Conservation (phyloP, 2,888 invertebrate genomes). For the Athrips mouffetella region DNA sequence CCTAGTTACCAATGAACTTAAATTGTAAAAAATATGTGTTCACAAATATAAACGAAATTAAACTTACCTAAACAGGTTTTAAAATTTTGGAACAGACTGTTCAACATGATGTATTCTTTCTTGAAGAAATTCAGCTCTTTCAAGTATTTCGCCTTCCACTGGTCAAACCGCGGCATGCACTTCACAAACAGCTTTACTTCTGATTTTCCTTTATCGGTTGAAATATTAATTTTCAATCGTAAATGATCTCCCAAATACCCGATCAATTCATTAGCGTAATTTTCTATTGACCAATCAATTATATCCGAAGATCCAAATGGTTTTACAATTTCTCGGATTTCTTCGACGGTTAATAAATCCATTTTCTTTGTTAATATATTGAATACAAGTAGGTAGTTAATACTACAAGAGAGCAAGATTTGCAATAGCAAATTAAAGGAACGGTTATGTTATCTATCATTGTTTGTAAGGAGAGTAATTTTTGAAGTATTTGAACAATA, state of each 20-base stretch:
- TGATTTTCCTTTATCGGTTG: conserved; percentile 28
- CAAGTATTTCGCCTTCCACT: conserved; percentile 62
- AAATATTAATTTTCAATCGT: conserved; percentile 41
- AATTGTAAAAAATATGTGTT: not conserved
- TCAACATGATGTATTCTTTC: conserved; percentile 58
- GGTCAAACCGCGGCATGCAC: conserved; percentile 72
- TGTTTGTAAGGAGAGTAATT: too few relatives aligned
- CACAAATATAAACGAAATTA: not conserved
- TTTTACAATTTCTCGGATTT: conserved; percentile 43
- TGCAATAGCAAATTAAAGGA: too few relatives aligned
- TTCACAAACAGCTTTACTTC: conserved; percentile 77
- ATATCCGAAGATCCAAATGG: conserved; percentile 16
- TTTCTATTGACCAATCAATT: conserved; percentile 41
- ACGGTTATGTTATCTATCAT: too few relatives aligned
- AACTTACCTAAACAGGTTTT: conserved; percentile 43
- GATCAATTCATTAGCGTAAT: conserved; percentile 48
- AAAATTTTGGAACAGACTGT: conserved; percentile 49
- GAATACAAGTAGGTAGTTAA: not conserved
- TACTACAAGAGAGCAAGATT: too few relatives aligned
- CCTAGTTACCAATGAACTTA: too few relatives aligned
- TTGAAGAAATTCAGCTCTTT: conserved; percentile 49
- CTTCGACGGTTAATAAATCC: conserved; percentile 26
- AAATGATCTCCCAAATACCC: conserved; percentile 66
- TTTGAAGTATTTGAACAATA: too few relatives aligned
- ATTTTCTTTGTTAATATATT: too few relatives aligned